Conservation (phyloP, 2,888 invertebrate genomes). For the Chelonus formosanus region DNA sequence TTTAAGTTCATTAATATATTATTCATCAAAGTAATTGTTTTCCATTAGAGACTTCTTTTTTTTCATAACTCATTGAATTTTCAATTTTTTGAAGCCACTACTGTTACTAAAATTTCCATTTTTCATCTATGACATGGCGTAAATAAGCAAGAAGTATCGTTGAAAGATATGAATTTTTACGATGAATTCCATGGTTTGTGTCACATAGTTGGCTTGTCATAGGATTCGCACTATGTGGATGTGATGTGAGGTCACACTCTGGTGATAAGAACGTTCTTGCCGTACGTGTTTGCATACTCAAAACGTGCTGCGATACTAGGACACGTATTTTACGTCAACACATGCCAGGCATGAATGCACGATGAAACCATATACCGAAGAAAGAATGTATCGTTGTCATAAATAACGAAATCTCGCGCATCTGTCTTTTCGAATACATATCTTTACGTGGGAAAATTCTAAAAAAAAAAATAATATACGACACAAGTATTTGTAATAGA, state of each 20-base stretch:
- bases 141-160: too few species aligned
- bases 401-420: conserved; percentile 9
- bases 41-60: too few species aligned
- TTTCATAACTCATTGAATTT: too few species aligned
- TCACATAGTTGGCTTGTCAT: conserved; percentile 34
- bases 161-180: conserved; percentile 38
- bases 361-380: conserved; percentile 5
- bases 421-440: not conserved
- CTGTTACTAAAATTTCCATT: too few species aligned
- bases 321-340: conserved; percentile 10
- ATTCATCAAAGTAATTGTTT: too few species aligned
- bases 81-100: too few species aligned
- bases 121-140: too few species aligned
- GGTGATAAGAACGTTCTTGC: conserved; percentile 35
- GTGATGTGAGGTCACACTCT: conserved; percentile 36
- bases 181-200: not conserved
- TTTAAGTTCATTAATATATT: too few species aligned
- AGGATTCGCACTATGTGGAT: conserved; percentile 33
- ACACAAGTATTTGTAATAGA: not conserved
- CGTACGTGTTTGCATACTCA: conserved; percentile 27
- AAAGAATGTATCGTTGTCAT: conserved; percentile 10
- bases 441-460: conserved; percentile 1
- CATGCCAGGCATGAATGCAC: conserved; percentile 3
- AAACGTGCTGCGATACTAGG: not conserved
- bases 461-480: not conserved